Percentiles rank a stretch among this genome's conserved stretches.
These are phyloP conservation scores for Vulpes ferrilata DNA, from an alignment of 2,113 vertebrate genomes.

Conservation along the genomic window DNA sequence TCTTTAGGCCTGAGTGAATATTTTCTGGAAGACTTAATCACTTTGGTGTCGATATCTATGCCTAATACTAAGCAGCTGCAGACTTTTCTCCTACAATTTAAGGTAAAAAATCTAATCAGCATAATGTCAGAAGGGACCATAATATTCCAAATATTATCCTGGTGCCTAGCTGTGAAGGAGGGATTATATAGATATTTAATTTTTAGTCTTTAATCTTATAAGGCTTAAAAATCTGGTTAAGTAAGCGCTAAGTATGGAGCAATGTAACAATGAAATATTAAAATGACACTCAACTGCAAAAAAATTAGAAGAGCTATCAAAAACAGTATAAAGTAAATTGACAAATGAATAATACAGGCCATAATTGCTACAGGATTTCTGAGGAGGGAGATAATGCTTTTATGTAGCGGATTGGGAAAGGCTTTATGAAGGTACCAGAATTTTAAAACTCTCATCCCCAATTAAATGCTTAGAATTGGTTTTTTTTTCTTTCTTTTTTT, in stretches of 20 bases:
- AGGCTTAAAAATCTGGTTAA: constrained; percentile 52
- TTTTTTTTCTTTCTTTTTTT: not conserved
- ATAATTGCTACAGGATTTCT: constrained; percentile 16
- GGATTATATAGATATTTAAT: not conserved
- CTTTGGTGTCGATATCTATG: not conserved
- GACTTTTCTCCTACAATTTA: not conserved
- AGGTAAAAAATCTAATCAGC: not conserved
- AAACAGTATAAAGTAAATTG: constrained; percentile 47
- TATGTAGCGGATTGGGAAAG: not conserved
- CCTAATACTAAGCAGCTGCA: not conserved
- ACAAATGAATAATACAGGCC: constrained; percentile 32
- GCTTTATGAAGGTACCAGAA: not conserved
- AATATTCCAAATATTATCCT: not conserved
- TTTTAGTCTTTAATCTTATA: constrained; percentile 28
- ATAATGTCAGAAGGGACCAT: not conserved
- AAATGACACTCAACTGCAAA: constrained; percentile 54
- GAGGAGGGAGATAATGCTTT: not conserved
- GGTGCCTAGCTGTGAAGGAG: not conserved
- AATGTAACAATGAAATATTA: constrained; percentile 67
- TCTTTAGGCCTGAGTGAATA: not conserved
- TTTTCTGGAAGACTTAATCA: not conserved
- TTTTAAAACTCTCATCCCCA: not conserved
- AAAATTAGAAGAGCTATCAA: constrained; percentile 16
- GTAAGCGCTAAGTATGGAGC: not conserved
- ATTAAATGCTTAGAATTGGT: not conserved